Evolutionary conservation across 2,113 vertebrate species (phyloP).

Genomic region (Nymphicus hollandicus): DNA sequence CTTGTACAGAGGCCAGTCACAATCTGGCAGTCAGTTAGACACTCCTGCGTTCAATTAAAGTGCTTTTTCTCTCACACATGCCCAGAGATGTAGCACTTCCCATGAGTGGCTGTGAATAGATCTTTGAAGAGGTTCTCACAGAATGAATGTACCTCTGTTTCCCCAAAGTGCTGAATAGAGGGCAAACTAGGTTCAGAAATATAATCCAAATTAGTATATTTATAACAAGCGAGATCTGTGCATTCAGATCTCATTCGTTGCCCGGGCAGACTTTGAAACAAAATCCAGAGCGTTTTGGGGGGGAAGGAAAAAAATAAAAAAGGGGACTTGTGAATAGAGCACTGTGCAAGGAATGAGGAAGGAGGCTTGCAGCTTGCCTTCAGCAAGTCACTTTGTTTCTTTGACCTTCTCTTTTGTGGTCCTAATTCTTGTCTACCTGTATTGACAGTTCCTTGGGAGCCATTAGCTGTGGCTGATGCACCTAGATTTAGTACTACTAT

Average conservation of each 20-base stretch:
- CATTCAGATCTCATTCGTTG: not conserved
- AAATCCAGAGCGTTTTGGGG: not conserved
- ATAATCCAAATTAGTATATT: not conserved
- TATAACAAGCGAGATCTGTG: not conserved
- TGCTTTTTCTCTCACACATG: slow-evolving; percentile 22
- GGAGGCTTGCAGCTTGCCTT: not conserved
- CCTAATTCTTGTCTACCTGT: not conserved
- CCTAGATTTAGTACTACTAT: not conserved
- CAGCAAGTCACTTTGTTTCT: not conserved
- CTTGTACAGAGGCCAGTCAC: not conserved
- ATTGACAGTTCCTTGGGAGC: not conserved
- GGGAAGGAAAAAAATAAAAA: not conserved
- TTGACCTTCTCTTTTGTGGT: not conserved
- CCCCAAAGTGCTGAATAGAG: not conserved
- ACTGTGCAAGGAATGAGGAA: not conserved
- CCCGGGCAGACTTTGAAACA: not conserved
- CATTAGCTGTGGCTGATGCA: not conserved
- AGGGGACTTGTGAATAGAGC: not conserved
- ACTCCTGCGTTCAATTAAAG: slow-evolving; percentile 20
- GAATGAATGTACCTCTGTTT: slow-evolving; percentile 61
- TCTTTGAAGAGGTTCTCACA: slow-evolving; percentile 47
- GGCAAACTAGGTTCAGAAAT: slow-evolving; percentile 44
- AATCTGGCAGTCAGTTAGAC: not conserved
- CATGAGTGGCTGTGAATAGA: slow-evolving; percentile 49
- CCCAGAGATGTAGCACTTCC: not conserved